Percentiles rank a stretch among this genome's conserved stretches.
Evolutionary conservation across 2,113 vertebrate genomes (phyloP).

Genomic region (Pedionomus torquatus): DNA sequence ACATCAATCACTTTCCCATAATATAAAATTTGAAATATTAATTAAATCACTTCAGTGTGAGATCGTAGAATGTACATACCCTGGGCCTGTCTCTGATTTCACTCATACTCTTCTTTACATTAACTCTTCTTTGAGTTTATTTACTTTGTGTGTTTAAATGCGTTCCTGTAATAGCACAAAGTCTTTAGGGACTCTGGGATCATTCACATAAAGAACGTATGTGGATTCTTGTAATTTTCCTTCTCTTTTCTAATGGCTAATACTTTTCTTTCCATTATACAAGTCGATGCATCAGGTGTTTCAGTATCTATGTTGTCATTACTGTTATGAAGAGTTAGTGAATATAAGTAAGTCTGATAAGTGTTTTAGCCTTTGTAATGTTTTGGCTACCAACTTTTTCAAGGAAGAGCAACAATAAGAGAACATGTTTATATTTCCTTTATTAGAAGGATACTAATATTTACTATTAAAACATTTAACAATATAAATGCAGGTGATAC

Average conservation of each 20-base stretch:
- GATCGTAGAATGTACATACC: not conserved
- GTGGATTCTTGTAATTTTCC: slow-evolving; percentile 14
- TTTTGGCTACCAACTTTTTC: not conserved
- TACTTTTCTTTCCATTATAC: not conserved
- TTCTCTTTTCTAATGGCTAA: slow-evolving; percentile 8
- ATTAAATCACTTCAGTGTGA: not conserved
- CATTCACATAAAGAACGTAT: slow-evolving; percentile 35
- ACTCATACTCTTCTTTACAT: not conserved
- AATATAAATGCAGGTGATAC: not conserved
- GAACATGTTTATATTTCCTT: not conserved
- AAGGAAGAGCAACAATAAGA: not conserved
- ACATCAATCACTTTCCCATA: not conserved
- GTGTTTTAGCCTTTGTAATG: not conserved
- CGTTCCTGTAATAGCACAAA: slow-evolving; percentile 45
- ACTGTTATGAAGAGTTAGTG: not conserved
- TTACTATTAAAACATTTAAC: not conserved
- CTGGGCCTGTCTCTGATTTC: not conserved
- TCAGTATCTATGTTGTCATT: not conserved
- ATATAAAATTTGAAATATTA: not conserved
- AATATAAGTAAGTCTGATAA: not conserved
- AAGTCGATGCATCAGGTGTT: not conserved
- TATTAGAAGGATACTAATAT: not conserved
- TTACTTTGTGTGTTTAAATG: slow-evolving; percentile 64
- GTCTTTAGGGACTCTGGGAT: slow-evolving; percentile 38
- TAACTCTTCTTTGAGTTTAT: slow-evolving; percentile 28